Evolutionary conservation across 1,140 invertebrate genomes (phyloP).

Genomic region (Halictus rubicundus): DNA sequence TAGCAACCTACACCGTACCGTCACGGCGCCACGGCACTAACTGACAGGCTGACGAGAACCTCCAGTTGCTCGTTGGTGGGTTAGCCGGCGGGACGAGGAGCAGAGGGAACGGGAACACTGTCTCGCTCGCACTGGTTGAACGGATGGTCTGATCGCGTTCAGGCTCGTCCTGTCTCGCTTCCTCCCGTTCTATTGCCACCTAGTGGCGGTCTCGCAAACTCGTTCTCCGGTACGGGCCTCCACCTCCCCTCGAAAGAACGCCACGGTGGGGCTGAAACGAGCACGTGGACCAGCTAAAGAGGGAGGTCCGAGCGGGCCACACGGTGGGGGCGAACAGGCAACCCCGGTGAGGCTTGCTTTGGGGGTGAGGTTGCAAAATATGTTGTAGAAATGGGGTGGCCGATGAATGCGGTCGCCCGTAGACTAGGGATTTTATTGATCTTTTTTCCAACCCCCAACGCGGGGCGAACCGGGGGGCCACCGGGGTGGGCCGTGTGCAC

Average conservation of each 20-base stretch:
- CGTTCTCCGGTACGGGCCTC: slow-evolving; percentile 48
- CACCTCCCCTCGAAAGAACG: slow-evolving; percentile 17
- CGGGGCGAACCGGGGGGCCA: slow-evolving; percentile 28
- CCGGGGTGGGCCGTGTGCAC: slow-evolving; percentile 26
- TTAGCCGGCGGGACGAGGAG: slow-evolving; percentile 28
- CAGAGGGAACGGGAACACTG: neutral
- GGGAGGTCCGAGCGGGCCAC: slow-evolving; percentile 29
- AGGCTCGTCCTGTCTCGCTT: slow-evolving; percentile 33
- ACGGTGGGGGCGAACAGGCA: slow-evolving; percentile 32
- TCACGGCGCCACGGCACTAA: slow-evolving; percentile 77
- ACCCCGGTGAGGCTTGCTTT: slow-evolving; percentile 18
- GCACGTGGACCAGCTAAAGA: slow-evolving; percentile 51
- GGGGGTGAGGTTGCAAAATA: slow-evolving; percentile 74
- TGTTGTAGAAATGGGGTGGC: slow-evolving; percentile 76
- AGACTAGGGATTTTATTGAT: slow-evolving; percentile 79
- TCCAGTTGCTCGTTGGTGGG: slow-evolving; percentile 57
- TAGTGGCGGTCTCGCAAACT: slow-evolving; percentile 62
- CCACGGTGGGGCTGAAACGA: slow-evolving; percentile 49
- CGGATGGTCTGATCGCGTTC: slow-evolving; percentile 18
- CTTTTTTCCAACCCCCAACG: slow-evolving; percentile 71
- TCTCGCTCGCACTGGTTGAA: neutral
- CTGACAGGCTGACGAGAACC: slow-evolving; percentile 70
- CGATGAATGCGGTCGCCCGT: slow-evolving; percentile 76
- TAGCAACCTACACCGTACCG: slow-evolving; percentile 62
- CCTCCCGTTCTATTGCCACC: slow-evolving; percentile 62